phyloP scores from a whole-genome alignment of 2,113 vertebrate genomes.

The Macrotis lagotis region DNA sequence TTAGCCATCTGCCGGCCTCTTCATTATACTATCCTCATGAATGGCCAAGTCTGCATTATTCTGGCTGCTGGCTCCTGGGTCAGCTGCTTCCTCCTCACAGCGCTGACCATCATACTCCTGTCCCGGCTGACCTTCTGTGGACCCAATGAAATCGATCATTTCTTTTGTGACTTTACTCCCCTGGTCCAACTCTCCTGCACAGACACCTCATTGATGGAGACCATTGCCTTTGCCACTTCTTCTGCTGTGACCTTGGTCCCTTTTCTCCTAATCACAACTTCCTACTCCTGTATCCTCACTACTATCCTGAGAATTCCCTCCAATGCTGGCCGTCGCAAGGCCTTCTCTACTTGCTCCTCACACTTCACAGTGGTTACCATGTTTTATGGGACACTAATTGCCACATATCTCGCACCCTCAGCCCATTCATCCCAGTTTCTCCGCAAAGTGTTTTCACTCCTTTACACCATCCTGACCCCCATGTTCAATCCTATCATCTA shows the following conservation, averaged over 20 bases:
- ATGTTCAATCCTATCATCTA: conserved; percentile 69
- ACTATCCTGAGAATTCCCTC: conserved; percentile 66
- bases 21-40: conserved; percentile 55
- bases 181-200: conserved; percentile 63
- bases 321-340: conserved; percentile 54
- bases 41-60: conserved; percentile 35
- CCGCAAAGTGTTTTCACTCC: conserved; percentile 70
- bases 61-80: conserved; percentile 62
- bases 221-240: conserved; percentile 49
- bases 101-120: conserved; percentile 42
- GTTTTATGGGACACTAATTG: conserved; percentile 75
- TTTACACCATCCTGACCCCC: conserved; percentile 76
- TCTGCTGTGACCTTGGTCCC: conserved; percentile 64
- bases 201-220: conserved; percentile 60
- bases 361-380: conserved; percentile 65
- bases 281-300: conserved; percentile 66
- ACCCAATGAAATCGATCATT: conserved; percentile 62
- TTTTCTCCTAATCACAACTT: conserved; percentile 60
- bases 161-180: conserved; percentile 71
- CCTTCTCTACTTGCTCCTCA: conserved; percentile 78
- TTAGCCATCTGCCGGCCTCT: conserved; percentile 69
- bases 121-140: conserved; percentile 61
- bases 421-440: conserved; percentile 61
- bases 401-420: conserved; percentile 66
- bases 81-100: conserved; percentile 66